Conservation (phyloP, 2,888 invertebrate genomes). For the Oscheius sp. region DNA sequence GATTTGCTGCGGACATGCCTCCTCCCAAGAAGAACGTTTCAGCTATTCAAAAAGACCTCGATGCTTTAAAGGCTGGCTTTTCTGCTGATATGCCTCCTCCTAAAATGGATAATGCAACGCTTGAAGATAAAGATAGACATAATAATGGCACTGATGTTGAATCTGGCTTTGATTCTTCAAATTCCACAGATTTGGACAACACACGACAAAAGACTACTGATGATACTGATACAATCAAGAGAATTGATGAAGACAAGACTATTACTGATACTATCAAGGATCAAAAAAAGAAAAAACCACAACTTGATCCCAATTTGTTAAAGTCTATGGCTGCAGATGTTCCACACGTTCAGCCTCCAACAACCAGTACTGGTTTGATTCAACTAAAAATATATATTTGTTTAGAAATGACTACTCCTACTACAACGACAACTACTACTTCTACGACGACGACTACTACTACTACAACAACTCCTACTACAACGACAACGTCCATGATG, state of each 20-base stretch:
- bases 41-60: background rate
- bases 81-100: constrained; percentile 22
- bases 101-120: background rate
- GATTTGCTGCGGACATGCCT: constrained; percentile 23
- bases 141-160: constrained; percentile 1
- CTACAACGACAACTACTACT: constrained; percentile 22
- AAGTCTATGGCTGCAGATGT: constrained; percentile 12
- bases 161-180: no score
- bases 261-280: constrained; percentile 1
- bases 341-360: background rate
- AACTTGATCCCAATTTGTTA: background rate
- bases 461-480: constrained; percentile 3
- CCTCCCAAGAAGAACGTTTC: background rate
- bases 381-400: background rate
- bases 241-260: background rate
- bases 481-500: background rate
- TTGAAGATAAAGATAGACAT: background rate
- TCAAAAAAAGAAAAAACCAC: background rate
- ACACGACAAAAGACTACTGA: background rate
- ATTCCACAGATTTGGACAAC: background rate
- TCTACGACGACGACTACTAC: constrained; percentile 19
- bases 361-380: background rate
- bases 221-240: constrained; percentile 7
- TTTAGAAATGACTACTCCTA: background rate
- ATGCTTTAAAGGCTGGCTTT: background rate